Base-by-base conservation (phyloP, 2,797 vertebrate species). In the Pangasius djambal region DNA sequence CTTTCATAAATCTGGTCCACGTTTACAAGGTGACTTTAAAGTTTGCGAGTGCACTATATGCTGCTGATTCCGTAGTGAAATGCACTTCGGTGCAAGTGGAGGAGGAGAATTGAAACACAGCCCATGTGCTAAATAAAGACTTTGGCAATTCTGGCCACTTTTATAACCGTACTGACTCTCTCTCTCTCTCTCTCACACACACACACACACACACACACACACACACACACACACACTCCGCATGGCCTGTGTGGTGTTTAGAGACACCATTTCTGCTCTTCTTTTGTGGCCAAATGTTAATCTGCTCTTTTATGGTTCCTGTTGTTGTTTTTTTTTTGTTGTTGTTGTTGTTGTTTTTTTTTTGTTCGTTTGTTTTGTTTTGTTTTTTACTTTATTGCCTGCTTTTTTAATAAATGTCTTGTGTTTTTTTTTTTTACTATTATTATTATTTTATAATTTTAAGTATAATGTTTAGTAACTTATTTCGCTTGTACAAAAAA, bases 401-500 rank as follows among this genome's bases (percentile, higher is more conserved):
- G 88, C 85, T 89, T 89, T 79, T 77, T 89, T 84, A 77, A 57
- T 59, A 70, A 48, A 15, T 16, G 86, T 85, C 83, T 82, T 65
- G 75, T 88, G 78, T 77, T 90, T 93, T 93, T 90, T 61, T 90
- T 79, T 93, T 91, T 70, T 91, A 86, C 89, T 95, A 92, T 72
- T 90, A 91, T 92, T 91, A 93, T 91, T 94, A 90, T 92, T 94
- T 91, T 91, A 90, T 94, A 55, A 95, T 95, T 94, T 94, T 94
- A 94, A 93, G 92, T 94, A 88, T 89, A 92, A 94, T 96, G 94
- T 96, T 96, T 92, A 95, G 95, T 97, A 97, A 97, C 95, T 97
- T 97, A 97, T 97, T 97, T 97, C 94, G 93, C 94, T 95, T 96
- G 96, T 97, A 96, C 91, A 40, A 88, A 96, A 92, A 88, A 88